These are phyloP conservation scores for Hydropsyche betteni DNA, from an alignment of 2,888 invertebrate genomes.

Conservation along the genomic window DNA sequence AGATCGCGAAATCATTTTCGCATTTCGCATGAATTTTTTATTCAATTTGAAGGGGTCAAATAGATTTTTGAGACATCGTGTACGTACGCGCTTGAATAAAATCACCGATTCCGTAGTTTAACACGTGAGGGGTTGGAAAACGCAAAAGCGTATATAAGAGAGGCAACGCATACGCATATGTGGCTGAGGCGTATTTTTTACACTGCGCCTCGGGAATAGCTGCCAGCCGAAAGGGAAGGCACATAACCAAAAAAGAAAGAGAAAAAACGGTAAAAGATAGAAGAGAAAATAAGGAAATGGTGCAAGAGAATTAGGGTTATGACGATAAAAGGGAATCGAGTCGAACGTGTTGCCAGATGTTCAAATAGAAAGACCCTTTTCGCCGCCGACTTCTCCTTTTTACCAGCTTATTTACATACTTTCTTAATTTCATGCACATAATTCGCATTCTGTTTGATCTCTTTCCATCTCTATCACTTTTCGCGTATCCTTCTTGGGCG, in stretches of 20 bases:
- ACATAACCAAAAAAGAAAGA: neutral
- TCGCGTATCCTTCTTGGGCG: no score
- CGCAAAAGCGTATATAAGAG: neutral
- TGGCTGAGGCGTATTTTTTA: slow-evolving; percentile 1
- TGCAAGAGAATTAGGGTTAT: slow-evolving; percentile 28
- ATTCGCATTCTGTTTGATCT: no score
- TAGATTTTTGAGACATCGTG: no score
- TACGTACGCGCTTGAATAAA: neutral
- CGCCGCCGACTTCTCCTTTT: no score
- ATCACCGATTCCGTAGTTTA: slow-evolving; percentile 28
- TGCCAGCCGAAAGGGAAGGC: no score
- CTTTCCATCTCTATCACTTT: no score
- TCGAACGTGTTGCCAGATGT: slow-evolving; percentile 24
- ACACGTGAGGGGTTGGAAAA: slow-evolving; percentile 6
- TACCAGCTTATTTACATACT: no score
- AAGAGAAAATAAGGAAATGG: slow-evolving; percentile 25
- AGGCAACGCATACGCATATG: neutral
- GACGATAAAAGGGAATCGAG: slow-evolving; percentile 31
- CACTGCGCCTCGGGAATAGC: slow-evolving; percentile 12
- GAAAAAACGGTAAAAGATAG: slow-evolving; percentile 14
- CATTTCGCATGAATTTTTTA: no score
- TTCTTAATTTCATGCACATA: no score
- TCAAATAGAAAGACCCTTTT: slow-evolving; percentile 25
- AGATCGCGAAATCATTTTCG: no score
- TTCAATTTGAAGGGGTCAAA: no score